These are phyloP conservation scores for Cepaea hortensis DNA, from an alignment of 2,888 invertebrate genomes.

Conservation along the genomic window DNA sequence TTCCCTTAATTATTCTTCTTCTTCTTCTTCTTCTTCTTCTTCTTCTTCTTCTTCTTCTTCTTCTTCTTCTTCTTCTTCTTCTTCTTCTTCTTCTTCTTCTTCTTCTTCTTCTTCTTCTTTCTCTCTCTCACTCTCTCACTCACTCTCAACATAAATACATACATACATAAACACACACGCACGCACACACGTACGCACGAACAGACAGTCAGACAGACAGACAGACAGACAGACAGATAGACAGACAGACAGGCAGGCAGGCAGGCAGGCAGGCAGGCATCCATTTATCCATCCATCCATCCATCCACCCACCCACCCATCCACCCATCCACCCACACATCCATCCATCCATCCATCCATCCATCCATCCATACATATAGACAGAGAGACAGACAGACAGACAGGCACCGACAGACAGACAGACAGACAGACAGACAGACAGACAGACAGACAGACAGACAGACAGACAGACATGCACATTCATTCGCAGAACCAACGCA, in stretches of 20 bases:
- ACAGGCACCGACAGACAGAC: too few relatives aligned
- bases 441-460: too few relatives aligned
- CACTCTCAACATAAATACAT: neutral
- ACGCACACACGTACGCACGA: neutral
- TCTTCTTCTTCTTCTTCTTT: neutral
- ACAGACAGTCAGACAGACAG: neutral
- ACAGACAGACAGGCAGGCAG: neutral
- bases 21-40: neutral
- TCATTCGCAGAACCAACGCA: too few relatives aligned
- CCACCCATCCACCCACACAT: neutral
- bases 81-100: neutral
- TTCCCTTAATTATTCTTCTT: neutral
- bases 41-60: neutral
- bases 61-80: neutral
- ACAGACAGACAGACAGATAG: neutral
- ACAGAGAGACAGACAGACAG: too few relatives aligned
- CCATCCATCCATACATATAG: too few relatives aligned
- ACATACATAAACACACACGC: neutral
- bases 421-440: too few relatives aligned
- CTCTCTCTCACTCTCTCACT: neutral
- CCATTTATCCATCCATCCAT: neutral
- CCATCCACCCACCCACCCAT: neutral
- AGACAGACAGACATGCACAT: too few relatives aligned
- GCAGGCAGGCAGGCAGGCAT: neutral
- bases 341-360: too few relatives aligned